Base-by-base conservation (phyloP, 2,888 invertebrate species). In the Mechanitis mazaeus region DNA sequence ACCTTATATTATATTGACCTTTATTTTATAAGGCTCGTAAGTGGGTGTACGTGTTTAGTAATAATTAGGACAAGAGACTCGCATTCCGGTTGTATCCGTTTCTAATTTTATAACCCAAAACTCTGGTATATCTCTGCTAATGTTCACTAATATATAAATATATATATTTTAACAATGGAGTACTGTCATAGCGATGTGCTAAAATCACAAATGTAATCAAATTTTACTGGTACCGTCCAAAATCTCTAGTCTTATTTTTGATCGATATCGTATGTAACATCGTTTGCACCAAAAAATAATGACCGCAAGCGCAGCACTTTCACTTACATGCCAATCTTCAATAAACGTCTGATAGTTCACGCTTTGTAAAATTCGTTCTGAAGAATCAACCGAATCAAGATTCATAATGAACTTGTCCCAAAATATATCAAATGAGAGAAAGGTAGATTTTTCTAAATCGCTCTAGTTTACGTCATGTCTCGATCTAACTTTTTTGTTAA, bases 41-140 rank as follows among this genome's bases (percentile, higher is more conserved):
- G 70, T 69, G 68, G 68, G 70, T 66, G 75, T 74, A 78, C 77
- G 74, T 76, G 72, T 72, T 74, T 69, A 66, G 68, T 68, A 75
- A 73, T 81, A 85, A 84, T 83, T 84, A 74, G 85, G 85, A 83
- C 84, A 79, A 72, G 73, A 63, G 56, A 60, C 61, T 62, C 55
- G 56, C 55, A 53, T 47, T 35, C 38, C 50, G 54, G 54, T 35
- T 54, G 54, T 45, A 61, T 31, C 20, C 46, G 35, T 57, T 60
- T 57, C 45, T 11, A 35, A 53, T 35, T 50, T 56, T 50, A 28
- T 20, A 50, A 20, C 2, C 47, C 31, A 50, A 4, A 50, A 50
- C 31, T 50, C 9, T 28, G 9, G 11, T 42, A 42, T 5, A 2
- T 5, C 6, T 3, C 6, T 35, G 35, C 35, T 35, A 35, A 35